A percentile compares a stretch with the other conserved stretches of the same genome.
Conservation (phyloP, 2,113 vertebrate genomes). For the Daubentonia madagascariensis region DNA sequence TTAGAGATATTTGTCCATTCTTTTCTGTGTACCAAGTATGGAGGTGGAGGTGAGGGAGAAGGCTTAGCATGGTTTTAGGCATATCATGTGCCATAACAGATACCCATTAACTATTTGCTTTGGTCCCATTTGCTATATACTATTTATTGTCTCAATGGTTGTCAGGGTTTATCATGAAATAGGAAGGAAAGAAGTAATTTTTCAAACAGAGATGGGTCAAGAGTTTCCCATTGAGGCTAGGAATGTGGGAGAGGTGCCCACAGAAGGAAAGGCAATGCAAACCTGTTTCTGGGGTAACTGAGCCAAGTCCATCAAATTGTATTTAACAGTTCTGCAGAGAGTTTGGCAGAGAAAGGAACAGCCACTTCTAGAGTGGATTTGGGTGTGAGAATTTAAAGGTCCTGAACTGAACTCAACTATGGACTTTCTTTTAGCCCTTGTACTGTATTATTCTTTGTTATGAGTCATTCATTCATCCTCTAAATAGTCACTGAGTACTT, state of each 20-base stretch:
- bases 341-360: not conserved
- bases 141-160: not conserved
- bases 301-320: constrained; percentile 32
- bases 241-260: not conserved
- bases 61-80: not conserved
- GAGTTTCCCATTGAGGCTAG: constrained; percentile 5
- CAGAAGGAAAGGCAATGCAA: not conserved
- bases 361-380: constrained; percentile 19
- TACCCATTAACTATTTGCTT: not conserved
- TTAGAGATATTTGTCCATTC: not conserved
- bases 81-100: not conserved
- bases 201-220: not conserved
- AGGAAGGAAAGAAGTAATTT: not conserved
- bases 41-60: not conserved
- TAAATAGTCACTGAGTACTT: not conserved
- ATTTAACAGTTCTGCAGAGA: constrained; percentile 38
- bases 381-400: constrained; percentile 43
- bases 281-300: not conserved
- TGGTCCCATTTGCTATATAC: not conserved
- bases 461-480: constrained; percentile 30
- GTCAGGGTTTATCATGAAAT: not conserved
- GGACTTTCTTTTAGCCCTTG: constrained; percentile 45
- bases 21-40: not conserved
- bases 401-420: constrained; percentile 24
- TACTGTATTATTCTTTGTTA: not conserved